phyloP scores from a whole-genome alignment of 2,797 vertebrate genomes.

The Fistularia tabacaria region DNA sequence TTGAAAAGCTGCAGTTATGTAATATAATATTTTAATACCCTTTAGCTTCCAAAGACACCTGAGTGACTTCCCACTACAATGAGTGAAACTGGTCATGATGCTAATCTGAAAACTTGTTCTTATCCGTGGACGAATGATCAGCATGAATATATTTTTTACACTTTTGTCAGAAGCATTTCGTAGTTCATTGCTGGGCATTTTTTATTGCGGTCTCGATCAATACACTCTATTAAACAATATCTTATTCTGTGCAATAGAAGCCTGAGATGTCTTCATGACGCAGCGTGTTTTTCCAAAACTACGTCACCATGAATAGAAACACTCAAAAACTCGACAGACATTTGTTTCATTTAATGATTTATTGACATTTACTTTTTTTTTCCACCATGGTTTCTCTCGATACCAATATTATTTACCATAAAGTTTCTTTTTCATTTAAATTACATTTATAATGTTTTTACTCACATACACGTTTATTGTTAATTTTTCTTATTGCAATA shows the following conservation, averaged over 20 bases:
- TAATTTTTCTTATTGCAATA: conserved; percentile 83
- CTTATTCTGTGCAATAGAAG: no score
- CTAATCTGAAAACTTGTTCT: no score
- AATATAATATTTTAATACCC: no score
- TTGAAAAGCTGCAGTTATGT: no score
- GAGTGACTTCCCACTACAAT: no score
- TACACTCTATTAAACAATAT: no score
- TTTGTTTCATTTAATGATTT: conserved; percentile 74
- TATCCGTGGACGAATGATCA: no score
- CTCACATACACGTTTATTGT: conserved; percentile 80
- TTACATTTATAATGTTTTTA: conserved; percentile 80
- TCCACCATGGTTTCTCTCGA: conserved; percentile 72
- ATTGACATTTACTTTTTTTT: conserved; percentile 78
- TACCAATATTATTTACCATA: conserved; percentile 76
- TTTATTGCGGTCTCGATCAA: not conserved
- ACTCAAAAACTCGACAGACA: conserved; percentile 49
- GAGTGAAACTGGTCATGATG: no score
- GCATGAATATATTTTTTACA: not conserved
- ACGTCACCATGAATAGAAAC: not conserved
- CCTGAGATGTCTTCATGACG: not conserved
- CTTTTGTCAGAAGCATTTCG: not conserved
- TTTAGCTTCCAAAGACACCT: no score
- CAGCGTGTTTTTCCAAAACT: not conserved
- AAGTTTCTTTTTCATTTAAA: conserved; percentile 78
- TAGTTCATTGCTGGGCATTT: not conserved